Base-by-base conservation (phyloP, 2,888 invertebrate genomes). In the Biston betularia region DNA sequence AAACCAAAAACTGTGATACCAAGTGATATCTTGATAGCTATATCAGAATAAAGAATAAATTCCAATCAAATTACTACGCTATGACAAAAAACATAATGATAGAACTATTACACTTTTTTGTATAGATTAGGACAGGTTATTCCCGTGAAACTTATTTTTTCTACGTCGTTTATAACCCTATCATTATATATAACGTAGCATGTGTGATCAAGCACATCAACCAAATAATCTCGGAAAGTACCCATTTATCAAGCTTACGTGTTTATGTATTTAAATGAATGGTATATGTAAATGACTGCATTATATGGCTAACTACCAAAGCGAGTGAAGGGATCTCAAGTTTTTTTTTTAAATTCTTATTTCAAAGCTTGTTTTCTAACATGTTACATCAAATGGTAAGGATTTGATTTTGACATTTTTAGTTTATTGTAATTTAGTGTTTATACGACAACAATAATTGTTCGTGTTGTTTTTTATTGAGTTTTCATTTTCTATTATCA, bases 141-240 rank as follows among this genome's bases (percentile, higher is more conserved):
- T 56, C 45, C 56, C 56, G 34, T 14, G 34, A 34, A 46, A 14
- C 4, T 40, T 10, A n/a, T 35, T 56, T 46, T 46, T 46, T 34
- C n/a, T 7, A 9, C 35, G 34, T 35, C 35, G 2, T 54, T 33
- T 45, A 45, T 34, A 45, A 15, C 10, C 5, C 14, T 56, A 56
- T 46, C 56, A 14, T 38, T 40, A 38, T 2, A 3, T 35, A 12
- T 45, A 33, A 54, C 42, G 12, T 54, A 42, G 0, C 11, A 10
- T 10, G 52, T 38, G 1, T 10, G 38, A 53, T 44, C 7, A 42
- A 54, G 24, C 42, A 44, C 42, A 40, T 40, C 40, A 44, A 33
- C 49, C 49, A 33, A 58, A 58, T 50, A 58, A 42, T 58, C 49
- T 33, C 58, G 42, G 49, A 49, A 58, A 49, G 49, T 58, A 58